A percentile compares a stretch with the other conserved stretches of the same genome.
Conservation (phyloP, 2,888 invertebrate species). For the Drosophila anomelani region DNA sequence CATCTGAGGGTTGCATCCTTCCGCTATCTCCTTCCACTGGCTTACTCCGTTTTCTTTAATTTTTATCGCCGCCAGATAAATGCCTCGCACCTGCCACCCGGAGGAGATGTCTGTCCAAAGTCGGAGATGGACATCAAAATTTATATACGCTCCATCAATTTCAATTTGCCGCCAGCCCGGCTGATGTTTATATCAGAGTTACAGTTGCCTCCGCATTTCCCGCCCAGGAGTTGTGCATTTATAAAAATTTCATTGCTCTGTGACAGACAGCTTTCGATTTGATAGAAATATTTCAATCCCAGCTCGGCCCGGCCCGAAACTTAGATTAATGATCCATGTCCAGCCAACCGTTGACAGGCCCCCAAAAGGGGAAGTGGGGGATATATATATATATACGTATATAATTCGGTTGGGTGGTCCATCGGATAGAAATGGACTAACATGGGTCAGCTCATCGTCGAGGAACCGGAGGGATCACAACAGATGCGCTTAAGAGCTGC, state of each 20-base stretch:
- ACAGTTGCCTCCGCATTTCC: conserved; percentile 46
- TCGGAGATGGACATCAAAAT: conserved; percentile 64
- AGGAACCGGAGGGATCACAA: neutral
- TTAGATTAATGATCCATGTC: conserved; percentile 76
- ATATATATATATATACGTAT: neutral
- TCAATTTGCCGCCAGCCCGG: conserved; percentile 63
- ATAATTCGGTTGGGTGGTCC: conserved; percentile 18
- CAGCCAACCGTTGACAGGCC: conserved; percentile 69
- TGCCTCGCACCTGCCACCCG: conserved; percentile 73
- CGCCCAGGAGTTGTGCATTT: conserved; percentile 69
- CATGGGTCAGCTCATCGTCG: conserved; percentile 23
- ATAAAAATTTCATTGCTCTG: conserved; percentile 77
- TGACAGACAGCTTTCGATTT: conserved; percentile 80
- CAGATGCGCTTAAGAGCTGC: conserved; percentile 47
- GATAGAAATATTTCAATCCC: conserved; percentile 79
- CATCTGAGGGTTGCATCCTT: conserved; percentile 48
- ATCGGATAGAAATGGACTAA: conserved; percentile 37
- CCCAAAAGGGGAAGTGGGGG: conserved; percentile 24
- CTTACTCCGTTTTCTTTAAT: conserved; percentile 32
- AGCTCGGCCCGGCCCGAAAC: conserved; percentile 51
- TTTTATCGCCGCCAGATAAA: conserved; percentile 58
- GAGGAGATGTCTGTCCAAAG: conserved; percentile 17
- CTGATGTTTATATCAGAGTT: conserved; percentile 69
- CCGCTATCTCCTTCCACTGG: conserved; percentile 12
- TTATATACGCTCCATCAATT: conserved; percentile 72